A percentile compares a stretch with the other conserved stretches of the same genome.
Evolutionary conservation across 2,797 vertebrate species (phyloP).

Genomic region (Lateolabrax maculatus): DNA sequence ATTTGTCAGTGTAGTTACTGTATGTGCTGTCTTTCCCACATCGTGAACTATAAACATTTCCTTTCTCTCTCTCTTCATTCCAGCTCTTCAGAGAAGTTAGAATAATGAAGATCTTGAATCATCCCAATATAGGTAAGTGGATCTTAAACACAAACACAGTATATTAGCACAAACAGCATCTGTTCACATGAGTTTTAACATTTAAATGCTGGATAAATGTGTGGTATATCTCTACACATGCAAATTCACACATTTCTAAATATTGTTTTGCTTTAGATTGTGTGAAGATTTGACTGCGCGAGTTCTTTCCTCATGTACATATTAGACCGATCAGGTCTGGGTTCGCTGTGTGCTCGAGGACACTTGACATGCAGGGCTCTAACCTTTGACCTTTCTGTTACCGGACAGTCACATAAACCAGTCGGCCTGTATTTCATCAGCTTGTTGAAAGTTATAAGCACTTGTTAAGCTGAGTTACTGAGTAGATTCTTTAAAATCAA

Average conservation of each 20-base stretch:
- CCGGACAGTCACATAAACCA: not conserved
- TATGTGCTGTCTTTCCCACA: not conserved
- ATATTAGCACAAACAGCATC: not conserved
- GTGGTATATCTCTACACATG: not conserved
- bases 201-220: not conserved
- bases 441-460: not conserved
- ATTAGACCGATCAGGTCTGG: not conserved
- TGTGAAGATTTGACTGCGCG: not conserved
- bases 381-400: constrained; percentile 20
- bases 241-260: not conserved
- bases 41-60: not conserved
- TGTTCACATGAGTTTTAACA: not conserved
- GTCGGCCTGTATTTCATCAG: not conserved
- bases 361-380: not conserved
- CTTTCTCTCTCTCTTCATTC: constrained; percentile 52
- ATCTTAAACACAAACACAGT: not conserved
- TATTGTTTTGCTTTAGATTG: too few relatives aligned
- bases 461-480: not conserved
- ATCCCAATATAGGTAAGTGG: constrained; percentile 97
- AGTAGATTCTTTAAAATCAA: not conserved
- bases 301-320: not conserved
- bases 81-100: constrained; percentile 99
- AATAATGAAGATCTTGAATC: constrained; percentile 99
- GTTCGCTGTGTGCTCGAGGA: not conserved
- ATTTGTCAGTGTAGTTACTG: not conserved